Base-by-base conservation (phyloP, 2,888 invertebrate genomes). In the Julus scandinavius region DNA sequence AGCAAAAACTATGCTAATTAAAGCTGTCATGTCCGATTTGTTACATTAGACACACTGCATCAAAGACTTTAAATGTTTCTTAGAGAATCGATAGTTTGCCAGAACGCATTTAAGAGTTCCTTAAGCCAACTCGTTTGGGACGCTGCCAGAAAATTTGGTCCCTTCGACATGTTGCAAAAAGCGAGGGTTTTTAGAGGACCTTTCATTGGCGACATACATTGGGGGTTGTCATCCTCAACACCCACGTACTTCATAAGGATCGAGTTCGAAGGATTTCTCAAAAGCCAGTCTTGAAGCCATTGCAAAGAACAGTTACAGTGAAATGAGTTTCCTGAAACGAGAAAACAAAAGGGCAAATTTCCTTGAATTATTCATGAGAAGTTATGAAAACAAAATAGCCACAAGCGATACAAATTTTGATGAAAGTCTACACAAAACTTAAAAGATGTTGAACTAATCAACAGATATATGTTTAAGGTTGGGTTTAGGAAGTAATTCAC, bases 241-340 rank as follows among this genome's bases (percentile, higher is more conserved):
- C 20, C 63, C 63, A 63, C 7, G 63, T 63, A 63, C 63, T 11
- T 63, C 20, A 63, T 20, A 15, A 63, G 5, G 63, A 1, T 20
- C 20, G 4, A n/a, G 5, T 63, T 20, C 3, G 63, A 20, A 6
- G 63, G 63, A 20, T 20, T n/a, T 63, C 20, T 20, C 63, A 4
- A 63, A 63, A 63, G 63, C 20, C 63, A 63, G n/a, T 63, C 63
- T 63, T 63, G 63, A 1, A 63, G 20, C 63, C 63, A 63, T 63
- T 63, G n/a, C n/a, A n/a, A n/a, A n/a, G n/a, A n/a, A n/a, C n/a
- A n/a, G n/a, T n/a, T n/a, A n/a, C n/a, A n/a, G 63, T 15, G 20
- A 63, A 63, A 63, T 63, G 63, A 20, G 6, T 63, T 63, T 63
- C 20, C 63, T 63, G 20, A 1, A 63, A 63, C 15, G 63, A 20